A percentile compares a stretch with the other conserved stretches of the same genome.
Conservation (phyloP, 2,888 invertebrate genomes). For the Cephalotes varians region DNA sequence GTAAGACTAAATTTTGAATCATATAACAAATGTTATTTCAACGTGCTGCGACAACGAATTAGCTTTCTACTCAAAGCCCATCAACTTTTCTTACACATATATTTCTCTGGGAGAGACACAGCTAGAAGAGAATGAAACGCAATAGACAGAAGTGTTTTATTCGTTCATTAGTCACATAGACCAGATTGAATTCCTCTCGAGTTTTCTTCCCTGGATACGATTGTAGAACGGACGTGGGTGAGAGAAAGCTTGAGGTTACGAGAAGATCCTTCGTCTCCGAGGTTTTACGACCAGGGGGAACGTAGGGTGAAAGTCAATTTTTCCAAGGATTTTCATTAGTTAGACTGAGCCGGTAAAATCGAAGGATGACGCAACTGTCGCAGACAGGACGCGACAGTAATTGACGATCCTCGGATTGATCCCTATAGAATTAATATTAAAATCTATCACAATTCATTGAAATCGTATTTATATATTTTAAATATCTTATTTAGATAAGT, state of each 20-base stretch:
- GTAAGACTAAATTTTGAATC: slow-evolving; percentile 12
- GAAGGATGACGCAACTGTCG: slow-evolving; percentile 60
- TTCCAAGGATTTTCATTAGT: slow-evolving; percentile 71
- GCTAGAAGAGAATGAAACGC: slow-evolving; percentile 39
- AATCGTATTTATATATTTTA: background rate
- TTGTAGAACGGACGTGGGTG: slow-evolving; percentile 49
- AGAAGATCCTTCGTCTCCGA: slow-evolving; percentile 60
- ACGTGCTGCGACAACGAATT: slow-evolving; percentile 7
- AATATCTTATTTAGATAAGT: background rate
- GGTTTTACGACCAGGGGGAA: slow-evolving; percentile 60
- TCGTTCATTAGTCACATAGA: slow-evolving; percentile 83
- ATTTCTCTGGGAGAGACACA: slow-evolving; percentile 47
- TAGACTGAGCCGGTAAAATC: slow-evolving; percentile 54
- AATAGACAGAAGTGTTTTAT: slow-evolving; percentile 77
- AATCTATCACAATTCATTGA: background rate
- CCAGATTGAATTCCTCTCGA: slow-evolving; percentile 80
- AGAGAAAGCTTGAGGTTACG: slow-evolving; percentile 54
- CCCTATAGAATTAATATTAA: slow-evolving; percentile 8
- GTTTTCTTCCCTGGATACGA: slow-evolving; percentile 59
- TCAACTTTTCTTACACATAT: slow-evolving; percentile 40
- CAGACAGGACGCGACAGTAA: slow-evolving; percentile 47
- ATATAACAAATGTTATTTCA: background rate
- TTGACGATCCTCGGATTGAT: slow-evolving; percentile 51
- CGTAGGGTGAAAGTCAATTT: slow-evolving; percentile 66
- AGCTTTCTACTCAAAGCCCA: slow-evolving; percentile 7